phyloP scores from a whole-genome alignment of 2,888 invertebrate species.

The Xanthostigma xanthostigma region DNA sequence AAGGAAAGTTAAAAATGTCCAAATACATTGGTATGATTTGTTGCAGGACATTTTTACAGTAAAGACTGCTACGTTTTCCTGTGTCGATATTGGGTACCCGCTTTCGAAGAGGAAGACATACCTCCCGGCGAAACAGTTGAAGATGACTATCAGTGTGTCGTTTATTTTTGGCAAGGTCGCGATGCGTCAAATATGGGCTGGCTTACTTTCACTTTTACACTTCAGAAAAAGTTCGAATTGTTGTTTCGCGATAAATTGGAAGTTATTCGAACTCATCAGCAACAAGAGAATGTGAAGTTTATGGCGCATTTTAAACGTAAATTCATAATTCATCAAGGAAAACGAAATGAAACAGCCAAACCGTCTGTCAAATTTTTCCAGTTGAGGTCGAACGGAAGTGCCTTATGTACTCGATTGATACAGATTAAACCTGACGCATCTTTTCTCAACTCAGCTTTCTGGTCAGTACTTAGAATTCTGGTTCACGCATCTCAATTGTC shows the following conservation, averaged over 20 bases:
- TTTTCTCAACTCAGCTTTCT: constrained; percentile 85
- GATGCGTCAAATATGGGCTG: constrained; percentile 99
- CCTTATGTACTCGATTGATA: constrained; percentile 80
- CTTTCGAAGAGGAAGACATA: constrained; percentile 39
- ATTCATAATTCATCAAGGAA: constrained; percentile 85
- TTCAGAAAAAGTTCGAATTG: constrained; percentile 81
- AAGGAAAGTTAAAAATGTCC: no score
- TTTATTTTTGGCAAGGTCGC: constrained; percentile 99
- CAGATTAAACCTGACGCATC: constrained; percentile 78
- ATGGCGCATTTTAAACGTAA: constrained; percentile 92
- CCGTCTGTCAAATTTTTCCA: constrained; percentile 81
- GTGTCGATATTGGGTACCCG: constrained; percentile 81
- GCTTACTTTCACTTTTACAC: constrained; percentile 95
- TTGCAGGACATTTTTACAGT: constrained; percentile 67
- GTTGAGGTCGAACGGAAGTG: constrained; percentile 88
- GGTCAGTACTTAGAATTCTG: constrained; percentile 38
- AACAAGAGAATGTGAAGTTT: constrained; percentile 97
- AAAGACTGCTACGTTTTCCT: constrained; percentile 96
- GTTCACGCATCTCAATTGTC: no score
- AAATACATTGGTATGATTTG: background rate
- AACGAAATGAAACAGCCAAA: constrained; percentile 43
- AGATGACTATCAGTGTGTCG: constrained; percentile 76
- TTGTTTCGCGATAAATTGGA: constrained; percentile 82
- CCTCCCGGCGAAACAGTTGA: constrained; percentile 29
- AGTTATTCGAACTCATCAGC: constrained; percentile 92